Percentiles rank a stretch among this genome's conserved stretches.
phyloP scores from a whole-genome alignment of 2,888 invertebrate genomes.

The Thereva unica region DNA sequence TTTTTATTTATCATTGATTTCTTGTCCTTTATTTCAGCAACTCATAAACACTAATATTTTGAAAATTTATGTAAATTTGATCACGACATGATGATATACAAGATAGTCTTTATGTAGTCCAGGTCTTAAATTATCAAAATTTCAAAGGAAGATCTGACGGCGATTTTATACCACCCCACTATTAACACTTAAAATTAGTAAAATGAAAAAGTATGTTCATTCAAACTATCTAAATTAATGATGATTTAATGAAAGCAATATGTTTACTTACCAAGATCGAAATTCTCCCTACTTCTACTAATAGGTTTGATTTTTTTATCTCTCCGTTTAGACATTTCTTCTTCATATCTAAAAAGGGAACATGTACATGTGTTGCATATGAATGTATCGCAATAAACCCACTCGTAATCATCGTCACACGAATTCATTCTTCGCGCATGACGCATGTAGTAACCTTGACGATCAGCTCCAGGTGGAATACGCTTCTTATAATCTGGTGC shows the following conservation, averaged over 20 bases:
- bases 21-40: too few relatives aligned
- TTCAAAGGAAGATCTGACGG: too few relatives aligned
- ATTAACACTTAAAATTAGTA: too few relatives aligned
- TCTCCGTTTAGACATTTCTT: slow-evolving; percentile 51
- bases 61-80: too few relatives aligned
- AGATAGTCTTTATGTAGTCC: too few relatives aligned
- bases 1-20: too few relatives aligned
- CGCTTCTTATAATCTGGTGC: slow-evolving; percentile 61
- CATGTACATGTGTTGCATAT: not conserved
- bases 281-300: slow-evolving; percentile 56
- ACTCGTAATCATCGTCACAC: slow-evolving; percentile 76
- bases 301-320: slow-evolving; percentile 54
- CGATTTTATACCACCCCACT: too few relatives aligned
- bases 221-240: too few relatives aligned
- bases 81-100: too few relatives aligned
- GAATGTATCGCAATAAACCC: slow-evolving; percentile 49
- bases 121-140: too few relatives aligned
- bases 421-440: slow-evolving; percentile 62
- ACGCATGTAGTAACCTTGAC: slow-evolving; percentile 61
- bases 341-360: slow-evolving; percentile 52
- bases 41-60: too few relatives aligned
- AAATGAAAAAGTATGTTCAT: too few relatives aligned
- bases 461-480: slow-evolving; percentile 47
- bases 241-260: not conserved
- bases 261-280: slow-evolving; percentile 52